These are phyloP conservation scores for Blastobasis lacticolella DNA, from an alignment of 2,888 invertebrate genomes.

Conservation along the genomic window DNA sequence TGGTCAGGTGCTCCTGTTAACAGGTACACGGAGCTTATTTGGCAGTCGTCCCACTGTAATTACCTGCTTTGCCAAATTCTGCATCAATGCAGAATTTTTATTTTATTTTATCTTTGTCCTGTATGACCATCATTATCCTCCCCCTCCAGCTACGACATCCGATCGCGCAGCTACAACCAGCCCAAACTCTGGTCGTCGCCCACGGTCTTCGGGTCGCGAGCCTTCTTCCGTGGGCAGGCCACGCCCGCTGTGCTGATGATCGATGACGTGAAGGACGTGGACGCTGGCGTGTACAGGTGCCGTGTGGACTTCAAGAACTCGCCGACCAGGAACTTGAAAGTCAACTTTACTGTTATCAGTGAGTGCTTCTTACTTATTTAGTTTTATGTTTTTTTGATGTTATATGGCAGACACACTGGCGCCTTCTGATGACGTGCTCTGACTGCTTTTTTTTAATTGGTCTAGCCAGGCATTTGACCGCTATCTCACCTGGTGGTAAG, in stretches of 20 bases:
- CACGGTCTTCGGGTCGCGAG: constrained; percentile 82
- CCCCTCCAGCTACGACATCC: constrained; percentile 81
- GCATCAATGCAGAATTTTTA: too few species aligned
- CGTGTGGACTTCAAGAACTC: constrained; percentile 93
- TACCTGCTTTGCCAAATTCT: too few species aligned
- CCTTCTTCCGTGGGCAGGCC: constrained; percentile 84
- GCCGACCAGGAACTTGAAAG: constrained; percentile 88
- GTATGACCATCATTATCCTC: neutral
- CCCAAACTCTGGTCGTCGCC: constrained; percentile 90
- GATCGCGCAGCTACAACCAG: constrained; percentile 81
- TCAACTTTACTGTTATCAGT: constrained; percentile 91
- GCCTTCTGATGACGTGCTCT: too few species aligned
- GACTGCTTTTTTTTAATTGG: too few species aligned
- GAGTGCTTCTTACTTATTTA: constrained; percentile 57
- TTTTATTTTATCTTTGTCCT: too few species aligned
- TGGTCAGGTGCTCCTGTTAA: too few species aligned
- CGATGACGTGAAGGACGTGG: constrained; percentile 82
- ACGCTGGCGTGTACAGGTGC: constrained; percentile 90
- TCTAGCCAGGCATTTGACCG: too few species aligned
- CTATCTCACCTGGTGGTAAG: too few species aligned
- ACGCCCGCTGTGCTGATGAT: constrained; percentile 85
- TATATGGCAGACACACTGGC: neutral
- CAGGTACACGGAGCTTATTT: too few species aligned
- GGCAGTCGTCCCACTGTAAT: too few species aligned
- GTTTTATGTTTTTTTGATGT: neutral